Evolutionary conservation across 2,888 invertebrate genomes (phyloP), one percentile per base, ranked within the genome.

Genomic region (Capitulum mitella): DNA sequence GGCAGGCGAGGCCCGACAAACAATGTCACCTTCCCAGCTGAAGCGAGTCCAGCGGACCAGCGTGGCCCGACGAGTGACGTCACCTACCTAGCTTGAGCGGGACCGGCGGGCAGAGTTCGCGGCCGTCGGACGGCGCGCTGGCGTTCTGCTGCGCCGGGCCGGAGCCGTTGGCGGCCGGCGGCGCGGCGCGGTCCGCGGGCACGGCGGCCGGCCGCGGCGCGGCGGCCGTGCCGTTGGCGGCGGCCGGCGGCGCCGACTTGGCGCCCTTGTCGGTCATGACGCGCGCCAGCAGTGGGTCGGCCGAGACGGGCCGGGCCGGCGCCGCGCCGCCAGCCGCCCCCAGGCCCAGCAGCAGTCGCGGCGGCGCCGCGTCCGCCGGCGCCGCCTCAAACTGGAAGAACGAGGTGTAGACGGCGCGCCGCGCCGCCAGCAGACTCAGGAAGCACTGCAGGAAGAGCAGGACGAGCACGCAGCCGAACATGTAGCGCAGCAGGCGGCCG

Each of bases 21-120:
- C 74, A 92, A 91, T 80, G 88, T 87, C 81, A 93, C 85, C 78
- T 91, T 91, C 80, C 93, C 93, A 82, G 88, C 91, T 91, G 84
- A 34, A 79, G 37, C 84, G 82, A 80, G 78, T 51, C 40, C 16
- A 19, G 37, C 37, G 37, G 51, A 6, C 29, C 6, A 8, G 76
- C 32, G 22, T 51, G 43, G 51, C 51, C 43, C 43, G 51, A 16
- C 51, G 43, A 1, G 34, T 3, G 3, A 3, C 37, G 8, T 26
- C 26, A 29, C 40, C 3, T 34, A 78, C 54, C 51, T n/a, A 58
- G 34, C 16, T 26, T 6, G 40, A 58, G 43, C 29, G 61, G 58
- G 58, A 58, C 78, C 26, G 43, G 58, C 61, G 54, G 43, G 34
- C 61, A 34, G 26, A 40, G 40, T 19, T 51, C 29, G 19, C 46